A percentile compares a stretch with the other conserved stretches of the same genome.
phyloP scores from a whole-genome alignment of 1,140 invertebrate genomes.

The Tetramorium simillimum region DNA sequence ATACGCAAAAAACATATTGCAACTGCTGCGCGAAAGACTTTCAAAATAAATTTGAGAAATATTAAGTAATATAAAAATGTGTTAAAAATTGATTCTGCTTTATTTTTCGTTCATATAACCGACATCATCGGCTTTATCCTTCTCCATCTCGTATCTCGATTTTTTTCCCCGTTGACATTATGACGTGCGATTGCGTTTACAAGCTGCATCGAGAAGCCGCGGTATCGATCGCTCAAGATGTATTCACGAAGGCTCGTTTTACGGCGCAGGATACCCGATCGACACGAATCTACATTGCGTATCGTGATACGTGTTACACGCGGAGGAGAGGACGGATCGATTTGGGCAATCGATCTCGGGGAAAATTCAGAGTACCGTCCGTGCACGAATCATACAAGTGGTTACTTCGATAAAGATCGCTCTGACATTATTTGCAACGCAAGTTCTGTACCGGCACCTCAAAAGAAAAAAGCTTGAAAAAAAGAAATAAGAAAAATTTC shows the following conservation, averaged over 20 bases:
- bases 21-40: background rate
- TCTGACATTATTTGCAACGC: conserved; percentile 34
- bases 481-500: background rate
- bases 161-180: conserved; percentile 26
- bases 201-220: conserved; percentile 19
- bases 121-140: background rate
- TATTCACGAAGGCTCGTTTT: conserved; percentile 54
- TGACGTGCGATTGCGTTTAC: conserved; percentile 30
- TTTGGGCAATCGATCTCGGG: conserved; percentile 6
- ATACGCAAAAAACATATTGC: background rate
- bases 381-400: background rate
- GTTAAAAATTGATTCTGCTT: background rate
- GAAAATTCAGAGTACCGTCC: conserved; percentile 44
- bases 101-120: background rate
- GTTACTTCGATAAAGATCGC: conserved; percentile 40
- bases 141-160: background rate
- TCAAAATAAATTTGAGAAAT: background rate
- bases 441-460: background rate
- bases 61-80: background rate
- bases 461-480: background rate
- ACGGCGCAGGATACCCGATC: conserved; percentile 21
- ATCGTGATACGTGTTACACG: conserved; percentile 17
- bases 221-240: conserved; percentile 43
- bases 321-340: conserved; percentile 42
- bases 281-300: conserved; percentile 65